Conservation (phyloP, 2,888 invertebrate genomes). For the Dorcus hopei region DNA sequence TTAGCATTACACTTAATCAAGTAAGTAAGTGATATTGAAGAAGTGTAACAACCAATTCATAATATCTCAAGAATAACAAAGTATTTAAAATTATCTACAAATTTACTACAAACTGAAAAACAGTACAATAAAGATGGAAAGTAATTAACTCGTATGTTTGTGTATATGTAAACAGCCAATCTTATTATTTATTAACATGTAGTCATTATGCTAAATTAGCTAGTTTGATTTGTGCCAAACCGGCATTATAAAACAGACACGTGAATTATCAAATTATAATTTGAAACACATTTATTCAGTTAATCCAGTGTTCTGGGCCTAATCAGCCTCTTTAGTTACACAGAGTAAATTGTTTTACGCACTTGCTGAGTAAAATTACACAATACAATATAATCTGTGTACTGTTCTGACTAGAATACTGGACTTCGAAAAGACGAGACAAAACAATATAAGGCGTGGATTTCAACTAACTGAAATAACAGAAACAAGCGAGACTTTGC, state of each 20-base stretch:
- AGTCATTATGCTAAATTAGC: neutral
- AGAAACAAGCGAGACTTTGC: slow-evolving; percentile 7
- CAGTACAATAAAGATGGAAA: neutral
- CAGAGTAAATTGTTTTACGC: neutral
- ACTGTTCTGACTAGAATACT: neutral
- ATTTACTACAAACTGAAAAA: neutral
- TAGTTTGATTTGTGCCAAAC: slow-evolving; percentile 1
- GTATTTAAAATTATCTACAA: neutral
- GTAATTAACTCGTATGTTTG: neutral
- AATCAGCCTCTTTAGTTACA: neutral
- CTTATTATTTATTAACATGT: slow-evolving; percentile 1
- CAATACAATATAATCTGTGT: neutral
- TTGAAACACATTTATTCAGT: neutral
- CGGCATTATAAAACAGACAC: neutral
- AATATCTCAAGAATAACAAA: slow-evolving; percentile 10
- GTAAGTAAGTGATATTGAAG: slow-evolving; percentile 14
- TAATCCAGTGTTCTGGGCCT: neutral
- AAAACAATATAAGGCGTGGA: neutral
- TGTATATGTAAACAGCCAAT: neutral
- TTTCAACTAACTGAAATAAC: neutral
- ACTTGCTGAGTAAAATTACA: neutral
- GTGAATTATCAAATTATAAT: neutral
- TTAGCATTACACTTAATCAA: slow-evolving; percentile 21
- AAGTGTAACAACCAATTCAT: slow-evolving; percentile 17
- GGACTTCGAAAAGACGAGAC: neutral